Evolutionary conservation across 2,888 invertebrate species (phyloP).

Genomic region (Corbicula japonica): DNA sequence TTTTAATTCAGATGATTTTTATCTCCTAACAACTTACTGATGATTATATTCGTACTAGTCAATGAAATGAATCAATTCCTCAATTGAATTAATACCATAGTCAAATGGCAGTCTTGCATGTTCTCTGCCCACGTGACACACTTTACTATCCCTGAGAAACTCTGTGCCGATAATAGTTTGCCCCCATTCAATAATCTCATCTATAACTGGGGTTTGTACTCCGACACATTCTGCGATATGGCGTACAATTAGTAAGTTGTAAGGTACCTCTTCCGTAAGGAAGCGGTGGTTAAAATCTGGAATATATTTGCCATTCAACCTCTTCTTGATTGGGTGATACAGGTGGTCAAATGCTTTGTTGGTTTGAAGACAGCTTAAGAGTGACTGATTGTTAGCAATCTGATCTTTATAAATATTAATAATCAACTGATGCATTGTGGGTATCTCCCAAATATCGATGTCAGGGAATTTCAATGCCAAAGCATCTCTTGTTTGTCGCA

Average conservation of each 20-base stretch:
- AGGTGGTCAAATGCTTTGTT: constrained; percentile 64
- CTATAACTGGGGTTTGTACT: constrained; percentile 66
- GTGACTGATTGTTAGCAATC: constrained; percentile 51
- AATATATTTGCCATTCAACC: constrained; percentile 49
- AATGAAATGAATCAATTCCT: constrained; percentile 24
- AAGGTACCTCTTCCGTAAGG: constrained; percentile 71
- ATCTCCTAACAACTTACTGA: too few relatives aligned
- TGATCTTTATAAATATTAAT: constrained; percentile 52
- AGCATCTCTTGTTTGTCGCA: constrained; percentile 38
- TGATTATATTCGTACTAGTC: too few relatives aligned
- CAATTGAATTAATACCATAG: constrained; percentile 58
- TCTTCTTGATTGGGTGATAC: constrained; percentile 58
- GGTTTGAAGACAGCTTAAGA: constrained; percentile 56
- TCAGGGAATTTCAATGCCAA: constrained; percentile 53
- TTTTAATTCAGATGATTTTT: too few relatives aligned
- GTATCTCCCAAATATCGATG: constrained; percentile 42
- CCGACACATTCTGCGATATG: constrained; percentile 65
- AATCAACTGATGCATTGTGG: constrained; percentile 54
- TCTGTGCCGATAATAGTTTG: constrained; percentile 69
- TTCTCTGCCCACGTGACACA: constrained; percentile 65
- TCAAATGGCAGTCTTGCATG: constrained; percentile 66
- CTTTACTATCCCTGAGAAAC: constrained; percentile 62
- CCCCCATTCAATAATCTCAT: constrained; percentile 72
- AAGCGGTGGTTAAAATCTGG: constrained; percentile 69
- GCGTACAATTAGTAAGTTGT: constrained; percentile 67